Evolutionary conservation across 2,888 invertebrate genomes (phyloP).

Genomic region (Osmoderma eremita): DNA sequence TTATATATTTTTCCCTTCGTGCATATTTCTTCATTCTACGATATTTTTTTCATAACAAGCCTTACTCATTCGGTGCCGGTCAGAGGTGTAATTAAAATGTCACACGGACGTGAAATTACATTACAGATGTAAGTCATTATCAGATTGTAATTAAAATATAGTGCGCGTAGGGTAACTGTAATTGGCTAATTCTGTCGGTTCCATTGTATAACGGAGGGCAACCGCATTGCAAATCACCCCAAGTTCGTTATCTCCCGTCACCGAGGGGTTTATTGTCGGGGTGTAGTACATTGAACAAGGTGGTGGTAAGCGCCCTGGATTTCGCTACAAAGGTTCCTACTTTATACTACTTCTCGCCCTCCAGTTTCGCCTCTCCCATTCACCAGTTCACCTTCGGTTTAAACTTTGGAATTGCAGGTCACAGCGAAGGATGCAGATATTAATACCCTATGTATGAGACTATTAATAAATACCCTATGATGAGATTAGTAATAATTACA

Average conservation of each 20-base stretch:
- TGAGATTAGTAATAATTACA: no score
- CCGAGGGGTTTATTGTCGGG: conserved; percentile 39
- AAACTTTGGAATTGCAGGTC: conserved; percentile 34
- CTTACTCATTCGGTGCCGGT: conserved; percentile 7
- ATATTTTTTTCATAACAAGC: not conserved
- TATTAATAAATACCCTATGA: no score
- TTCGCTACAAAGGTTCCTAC: conserved; percentile 32
- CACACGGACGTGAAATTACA: conserved; percentile 33
- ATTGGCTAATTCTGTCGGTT: conserved; percentile 64
- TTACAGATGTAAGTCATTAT: conserved; percentile 55
- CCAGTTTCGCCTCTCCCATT: conserved; percentile 1
- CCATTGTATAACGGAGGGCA: conserved; percentile 64
- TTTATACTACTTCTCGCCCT: not conserved
- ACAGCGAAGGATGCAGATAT: conserved; percentile 5
- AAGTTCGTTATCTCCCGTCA: conserved; percentile 56
- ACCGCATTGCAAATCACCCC: conserved; percentile 64
- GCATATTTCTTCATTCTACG: no score
- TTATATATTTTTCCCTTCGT: not conserved
- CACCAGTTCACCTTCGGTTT: conserved; percentile 33
- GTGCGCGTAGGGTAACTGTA: conserved; percentile 61
- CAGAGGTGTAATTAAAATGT: conserved; percentile 32
- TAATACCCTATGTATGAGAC: no score
- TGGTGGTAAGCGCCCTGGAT: conserved; percentile 38
- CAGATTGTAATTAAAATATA: conserved; percentile 65
- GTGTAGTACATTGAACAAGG: conserved; percentile 36